Percentiles rank a stretch among this genome's conserved stretches.
phyloP scores from a whole-genome alignment of 2,797 vertebrate species.

The Mus spretus region DNA sequence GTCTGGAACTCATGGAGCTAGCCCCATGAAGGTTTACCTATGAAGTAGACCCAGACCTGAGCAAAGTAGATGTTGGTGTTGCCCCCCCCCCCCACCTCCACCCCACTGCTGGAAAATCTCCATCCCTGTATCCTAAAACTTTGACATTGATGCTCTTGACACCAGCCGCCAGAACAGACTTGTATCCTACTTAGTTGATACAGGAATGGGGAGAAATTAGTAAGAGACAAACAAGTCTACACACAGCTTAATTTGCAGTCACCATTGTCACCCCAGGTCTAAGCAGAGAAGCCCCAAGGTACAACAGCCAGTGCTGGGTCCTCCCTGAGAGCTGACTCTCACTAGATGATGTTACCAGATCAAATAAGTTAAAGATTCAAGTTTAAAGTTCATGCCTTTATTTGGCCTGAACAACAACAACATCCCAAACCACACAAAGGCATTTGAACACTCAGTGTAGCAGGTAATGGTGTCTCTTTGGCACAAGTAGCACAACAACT shows the following conservation, averaged over 20 bases:
- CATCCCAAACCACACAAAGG: not conserved
- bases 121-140: not conserved
- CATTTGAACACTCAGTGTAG: not conserved
- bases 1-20: not conserved
- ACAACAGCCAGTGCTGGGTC: not conserved
- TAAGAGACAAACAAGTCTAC: not conserved
- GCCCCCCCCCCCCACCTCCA: not conserved
- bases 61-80: not conserved
- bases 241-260: not conserved
- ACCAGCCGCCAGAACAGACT: conserved; percentile 8
- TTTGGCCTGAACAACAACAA: not conserved
- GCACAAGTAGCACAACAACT: not conserved
- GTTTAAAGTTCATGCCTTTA: not conserved
- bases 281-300: not conserved
- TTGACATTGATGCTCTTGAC: not conserved
- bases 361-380: not conserved
- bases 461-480: not conserved
- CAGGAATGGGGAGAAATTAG: not conserved
- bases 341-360: not conserved
- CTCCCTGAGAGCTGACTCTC: not conserved
- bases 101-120: not conserved
- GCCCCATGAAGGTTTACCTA: not conserved
- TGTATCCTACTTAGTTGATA: not conserved
- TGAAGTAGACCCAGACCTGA: not conserved
- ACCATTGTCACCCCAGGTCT: not conserved